phyloP scores from a whole-genome alignment of 2,797 vertebrate species.

The Ispidina lecontei region DNA sequence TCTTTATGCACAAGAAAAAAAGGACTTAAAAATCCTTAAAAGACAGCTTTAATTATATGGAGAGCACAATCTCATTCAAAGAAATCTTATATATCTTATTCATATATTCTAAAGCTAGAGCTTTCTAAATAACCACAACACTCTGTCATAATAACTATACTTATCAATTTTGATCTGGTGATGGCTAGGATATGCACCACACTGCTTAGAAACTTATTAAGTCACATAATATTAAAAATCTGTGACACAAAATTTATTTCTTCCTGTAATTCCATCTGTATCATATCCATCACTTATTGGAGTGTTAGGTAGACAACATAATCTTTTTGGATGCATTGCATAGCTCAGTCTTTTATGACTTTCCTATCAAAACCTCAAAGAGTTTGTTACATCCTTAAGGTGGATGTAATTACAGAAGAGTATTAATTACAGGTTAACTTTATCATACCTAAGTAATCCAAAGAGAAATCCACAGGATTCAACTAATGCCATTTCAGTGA shows the following conservation, averaged over 20 bases:
- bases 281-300: neutral
- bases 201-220: neutral
- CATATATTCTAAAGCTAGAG: neutral
- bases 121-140: neutral
- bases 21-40: neutral
- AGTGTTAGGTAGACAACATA: neutral
- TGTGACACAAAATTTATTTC: neutral
- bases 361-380: neutral
- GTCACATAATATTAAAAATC: neutral
- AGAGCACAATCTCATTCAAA: constrained; percentile 9
- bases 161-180: neutral
- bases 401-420: neutral
- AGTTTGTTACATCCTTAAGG: neutral
- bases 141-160: neutral
- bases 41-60: neutral
- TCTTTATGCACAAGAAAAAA: constrained; percentile 8
- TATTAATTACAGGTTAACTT: neutral
- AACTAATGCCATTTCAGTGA: constrained; percentile 91
- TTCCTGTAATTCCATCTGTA: neutral
- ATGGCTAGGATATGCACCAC: neutral
- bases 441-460: constrained; percentile 89
- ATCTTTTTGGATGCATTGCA: neutral
- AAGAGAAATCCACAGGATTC: constrained; percentile 91
- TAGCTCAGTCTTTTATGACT: neutral
- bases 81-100: neutral